Base-by-base conservation (phyloP, 2,888 invertebrate species). In the Plagiodera versicolora region DNA sequence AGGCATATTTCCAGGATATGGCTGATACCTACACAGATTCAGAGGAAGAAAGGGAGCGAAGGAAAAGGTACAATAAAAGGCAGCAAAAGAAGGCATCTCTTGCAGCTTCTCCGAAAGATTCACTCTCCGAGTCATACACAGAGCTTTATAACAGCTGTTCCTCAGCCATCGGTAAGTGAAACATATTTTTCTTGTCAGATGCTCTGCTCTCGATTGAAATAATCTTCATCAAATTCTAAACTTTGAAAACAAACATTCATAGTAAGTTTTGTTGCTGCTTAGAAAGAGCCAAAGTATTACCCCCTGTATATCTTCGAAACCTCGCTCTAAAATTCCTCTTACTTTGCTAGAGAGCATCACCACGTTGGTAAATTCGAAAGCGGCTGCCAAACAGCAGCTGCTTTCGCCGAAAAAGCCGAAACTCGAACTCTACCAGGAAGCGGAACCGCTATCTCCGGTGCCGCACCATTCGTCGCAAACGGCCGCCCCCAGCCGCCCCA, bases 401-500 rank as follows among this genome's bases (percentile, higher is more conserved):
- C 53, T n/a, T n/a, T n/a, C 35, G 30, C 17, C 67, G 9, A 63
- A 73, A 58, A 74, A 73, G 45, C 74, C 78, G 44, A 81, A 81
- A n/a, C n/a, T n/a, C n/a, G n/a, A n/a, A n/a, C n/a, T n/a, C n/a
- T n/a, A n/a, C 24, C 24, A 3, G 4, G 24, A 24, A 24, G 24
- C 24, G 24, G 24, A 6, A 3, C 24, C 24, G 24, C 39, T 3
- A 11, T 11, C n/a, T 1, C 39, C n/a, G 11, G 2, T 2, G 39
- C 11, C 39, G 14, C 39, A n/a, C 14, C 39, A n/a, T 68, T 14
- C n/a, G 72, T 79, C 46, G 18, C 69, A 70, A 77, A 79, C 54
- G 75, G 79, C 51, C 14, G 24, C 64, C 14, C 82, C 83, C 6
- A 82, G 85, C 0, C 82, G 89, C 28, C 89, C 90, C 2, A 87